phyloP scores from a whole-genome alignment of 2,888 invertebrate species.

The Rhopalosiphum nymphaeae region DNA sequence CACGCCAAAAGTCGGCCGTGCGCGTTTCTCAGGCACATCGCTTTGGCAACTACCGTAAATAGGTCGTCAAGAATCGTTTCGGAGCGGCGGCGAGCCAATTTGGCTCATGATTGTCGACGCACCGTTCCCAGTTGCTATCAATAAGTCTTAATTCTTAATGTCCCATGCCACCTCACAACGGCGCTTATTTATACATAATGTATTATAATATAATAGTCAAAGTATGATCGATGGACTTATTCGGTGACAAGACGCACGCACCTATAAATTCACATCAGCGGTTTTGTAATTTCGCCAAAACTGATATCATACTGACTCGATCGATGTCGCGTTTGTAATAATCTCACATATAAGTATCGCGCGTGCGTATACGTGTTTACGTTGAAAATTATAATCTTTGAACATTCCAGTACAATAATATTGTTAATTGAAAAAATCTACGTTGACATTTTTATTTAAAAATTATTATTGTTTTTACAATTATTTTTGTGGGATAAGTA shows the following conservation, averaged over 20 bases:
- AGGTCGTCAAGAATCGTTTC: neutral
- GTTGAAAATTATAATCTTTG: neutral
- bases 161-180: neutral
- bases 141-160: neutral
- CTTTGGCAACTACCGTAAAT: constrained; percentile 34
- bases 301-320: neutral
- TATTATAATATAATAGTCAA: neutral
- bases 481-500: neutral
- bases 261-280: neutral
- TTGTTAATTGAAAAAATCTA: neutral
- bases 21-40: neutral
- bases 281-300: neutral
- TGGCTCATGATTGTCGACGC: neutral
- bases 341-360: neutral
- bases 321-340: neutral
- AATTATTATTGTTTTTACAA: neutral
- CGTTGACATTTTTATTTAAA: neutral
- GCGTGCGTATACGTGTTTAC: neutral
- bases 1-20: neutral
- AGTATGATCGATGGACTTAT: neutral
- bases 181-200: neutral
- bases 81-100: constrained; percentile 23
- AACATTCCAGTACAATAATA: neutral
- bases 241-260: neutral
- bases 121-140: neutral